A percentile compares a stretch with the other conserved stretches of the same genome.
Conservation (phyloP, 2,888 invertebrate genomes). For the Oxytorus armatus region DNA sequence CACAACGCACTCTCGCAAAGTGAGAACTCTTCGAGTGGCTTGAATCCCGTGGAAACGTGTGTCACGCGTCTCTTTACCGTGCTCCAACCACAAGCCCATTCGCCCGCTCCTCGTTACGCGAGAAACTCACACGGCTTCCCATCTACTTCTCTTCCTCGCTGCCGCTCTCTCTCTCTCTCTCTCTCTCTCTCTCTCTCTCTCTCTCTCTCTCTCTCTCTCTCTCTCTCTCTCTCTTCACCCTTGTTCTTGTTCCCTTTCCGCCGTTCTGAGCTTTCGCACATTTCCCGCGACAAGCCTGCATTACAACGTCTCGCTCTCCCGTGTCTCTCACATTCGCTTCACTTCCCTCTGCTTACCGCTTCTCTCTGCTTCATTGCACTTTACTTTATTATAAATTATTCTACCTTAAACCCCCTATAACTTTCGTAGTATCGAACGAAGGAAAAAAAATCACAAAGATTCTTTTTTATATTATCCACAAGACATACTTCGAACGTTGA, state of each 20-base stretch:
- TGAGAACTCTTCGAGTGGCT: conserved; percentile 42
- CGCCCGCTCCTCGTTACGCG: conserved; percentile 31
- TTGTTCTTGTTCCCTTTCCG: background rate
- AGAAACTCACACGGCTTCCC: background rate
- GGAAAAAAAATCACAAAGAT: no score
- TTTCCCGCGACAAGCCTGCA: background rate
- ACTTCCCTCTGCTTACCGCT: background rate
- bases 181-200: background rate
- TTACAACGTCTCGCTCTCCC: background rate
- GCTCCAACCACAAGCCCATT: conserved; percentile 30
- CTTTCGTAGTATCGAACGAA: no score
- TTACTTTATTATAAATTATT: background rate
- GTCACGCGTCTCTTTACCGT: conserved; percentile 29
- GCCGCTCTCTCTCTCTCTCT: conserved; percentile 19
- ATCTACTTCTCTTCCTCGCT: no score
- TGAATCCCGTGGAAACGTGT: conserved; percentile 46
- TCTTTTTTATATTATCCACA: no score
- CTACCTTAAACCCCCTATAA: background rate
- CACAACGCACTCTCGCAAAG: conserved; percentile 43
- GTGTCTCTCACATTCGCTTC: no score
- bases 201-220: background rate
- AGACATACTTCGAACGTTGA: no score
- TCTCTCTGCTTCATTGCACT: background rate
- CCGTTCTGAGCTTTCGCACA: background rate
- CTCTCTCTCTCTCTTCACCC: background rate